Evolutionary conservation across 1,140 invertebrate genomes (phyloP), one percentile per base, ranked within the genome.

Genomic region (Meteorus sp.): DNA sequence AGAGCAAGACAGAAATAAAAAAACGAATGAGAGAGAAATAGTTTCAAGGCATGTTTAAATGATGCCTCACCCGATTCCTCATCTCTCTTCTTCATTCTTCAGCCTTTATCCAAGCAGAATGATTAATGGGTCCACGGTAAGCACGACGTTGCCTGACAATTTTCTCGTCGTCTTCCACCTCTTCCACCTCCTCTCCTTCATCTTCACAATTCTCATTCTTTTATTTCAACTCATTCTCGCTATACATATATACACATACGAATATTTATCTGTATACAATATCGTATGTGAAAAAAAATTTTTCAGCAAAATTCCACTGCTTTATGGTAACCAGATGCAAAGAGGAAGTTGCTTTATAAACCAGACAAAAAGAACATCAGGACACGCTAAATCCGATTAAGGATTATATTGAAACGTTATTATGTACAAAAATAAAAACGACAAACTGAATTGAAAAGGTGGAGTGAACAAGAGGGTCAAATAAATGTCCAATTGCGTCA

Each of bases 101-200:
- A 43, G 51, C 33, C 45, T 45, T 55, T 54, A 58, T 48, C 41
- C 48, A 27, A 44, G 11, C 48, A 17, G 17, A 55, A 51, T 51
- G 48, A 55, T 45, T 64, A 59, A 47, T 59, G 47, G 48, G 60
- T 63, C 39, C 25, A 35, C 37, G 29, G 19, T 45, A 45, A 41
- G 47, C 3, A 39, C 35, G 15, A 39, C 8, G 35, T 39, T 39
- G 3, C 35, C 35, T n/a, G 35, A 39, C 35, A 39, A 39, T 39
- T 39, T 39, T 39, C 15, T 13, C 15, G 8, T 7, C 15, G 8
- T 39, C 35, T 13, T 39, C 35, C 15, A 7, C 15, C 8, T 39
- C 35, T 39, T 13, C 15, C 35, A 13, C 15, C 15, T 39, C 35
- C 35, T 39, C 35, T 39, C 35, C 15, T 7, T 39, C 35, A n/a